Conservation (phyloP, 64 coral and sea anemone species). For the Trachythela sp. region DNA sequence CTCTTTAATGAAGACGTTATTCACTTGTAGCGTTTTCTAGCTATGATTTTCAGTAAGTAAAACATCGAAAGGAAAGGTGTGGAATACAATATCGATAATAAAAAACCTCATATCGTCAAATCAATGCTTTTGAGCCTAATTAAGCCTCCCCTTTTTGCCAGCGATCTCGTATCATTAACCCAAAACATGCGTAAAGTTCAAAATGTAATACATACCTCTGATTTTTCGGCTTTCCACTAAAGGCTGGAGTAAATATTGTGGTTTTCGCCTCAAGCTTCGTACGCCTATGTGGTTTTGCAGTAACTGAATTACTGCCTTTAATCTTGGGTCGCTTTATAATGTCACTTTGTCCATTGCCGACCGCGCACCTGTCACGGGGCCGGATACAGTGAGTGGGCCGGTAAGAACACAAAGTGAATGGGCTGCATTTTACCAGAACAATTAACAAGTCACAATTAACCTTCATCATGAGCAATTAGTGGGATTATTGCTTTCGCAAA, state of each 20-base stretch:
- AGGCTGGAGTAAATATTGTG: neutral
- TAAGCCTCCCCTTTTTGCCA: neutral
- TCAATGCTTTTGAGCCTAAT: neutral
- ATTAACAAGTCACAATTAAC: conserved; percentile 4
- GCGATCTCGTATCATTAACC: neutral
- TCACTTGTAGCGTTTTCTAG: no score
- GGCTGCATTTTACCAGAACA: neutral
- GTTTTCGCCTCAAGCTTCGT: neutral
- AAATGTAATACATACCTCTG: neutral
- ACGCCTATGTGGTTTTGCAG: neutral
- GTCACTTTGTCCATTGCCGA: neutral
- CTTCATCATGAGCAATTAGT: neutral
- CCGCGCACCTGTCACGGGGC: neutral
- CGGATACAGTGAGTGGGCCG: neutral
- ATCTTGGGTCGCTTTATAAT: neutral
- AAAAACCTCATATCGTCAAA: neutral
- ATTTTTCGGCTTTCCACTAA: neutral
- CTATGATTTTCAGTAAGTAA: no score
- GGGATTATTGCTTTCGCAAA: neutral
- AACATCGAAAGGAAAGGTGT: neutral
- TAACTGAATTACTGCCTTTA: neutral
- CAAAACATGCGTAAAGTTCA: neutral
- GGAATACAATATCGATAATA: neutral
- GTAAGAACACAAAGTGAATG: neutral
- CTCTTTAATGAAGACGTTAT: no score